Conservation (phyloP, 2,797 vertebrate species). For the Mormyrus proboscirostris region DNA sequence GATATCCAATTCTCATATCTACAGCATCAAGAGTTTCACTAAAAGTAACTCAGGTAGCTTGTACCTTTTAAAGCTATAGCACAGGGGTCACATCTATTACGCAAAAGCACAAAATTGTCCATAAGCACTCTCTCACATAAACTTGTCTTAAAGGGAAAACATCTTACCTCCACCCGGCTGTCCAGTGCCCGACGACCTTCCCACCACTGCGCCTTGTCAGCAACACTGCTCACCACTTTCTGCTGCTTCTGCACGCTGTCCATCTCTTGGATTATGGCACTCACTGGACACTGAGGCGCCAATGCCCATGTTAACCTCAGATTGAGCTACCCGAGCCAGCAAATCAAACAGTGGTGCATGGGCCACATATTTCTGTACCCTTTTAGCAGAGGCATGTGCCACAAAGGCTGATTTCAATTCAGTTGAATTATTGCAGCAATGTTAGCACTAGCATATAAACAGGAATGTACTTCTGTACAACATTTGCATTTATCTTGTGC, state of each 20-base stretch:
- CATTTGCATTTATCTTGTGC: not conserved
- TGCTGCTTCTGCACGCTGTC: constrained; percentile 73
- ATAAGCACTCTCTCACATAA: not conserved
- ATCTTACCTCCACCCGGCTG: constrained; percentile 68
- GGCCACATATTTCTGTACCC: not conserved
- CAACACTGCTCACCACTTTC: constrained; percentile 69
- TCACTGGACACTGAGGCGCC: constrained; percentile 56
- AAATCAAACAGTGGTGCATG: not conserved
- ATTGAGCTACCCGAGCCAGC: not conserved
- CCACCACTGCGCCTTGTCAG: constrained; percentile 84
- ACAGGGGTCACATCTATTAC: not conserved
- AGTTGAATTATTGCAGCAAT: not conserved
- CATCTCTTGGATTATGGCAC: constrained; percentile 68
- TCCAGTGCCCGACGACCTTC: constrained; percentile 70
- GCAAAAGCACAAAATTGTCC: not conserved
- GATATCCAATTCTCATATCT: not conserved
- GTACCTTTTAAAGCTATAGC: not conserved
- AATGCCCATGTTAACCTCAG: not conserved
- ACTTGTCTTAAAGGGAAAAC: not conserved
- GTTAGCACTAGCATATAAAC: not conserved
- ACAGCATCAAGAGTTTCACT: not conserved
- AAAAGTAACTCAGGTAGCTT: not conserved
- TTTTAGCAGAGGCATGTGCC: not conserved
- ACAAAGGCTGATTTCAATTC: not conserved
- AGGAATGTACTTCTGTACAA: not conserved